These are phyloP conservation scores for Macrotrachela quadricornifera DNA, from an alignment of 1,140 invertebrate genomes.

Conservation along the genomic window DNA sequence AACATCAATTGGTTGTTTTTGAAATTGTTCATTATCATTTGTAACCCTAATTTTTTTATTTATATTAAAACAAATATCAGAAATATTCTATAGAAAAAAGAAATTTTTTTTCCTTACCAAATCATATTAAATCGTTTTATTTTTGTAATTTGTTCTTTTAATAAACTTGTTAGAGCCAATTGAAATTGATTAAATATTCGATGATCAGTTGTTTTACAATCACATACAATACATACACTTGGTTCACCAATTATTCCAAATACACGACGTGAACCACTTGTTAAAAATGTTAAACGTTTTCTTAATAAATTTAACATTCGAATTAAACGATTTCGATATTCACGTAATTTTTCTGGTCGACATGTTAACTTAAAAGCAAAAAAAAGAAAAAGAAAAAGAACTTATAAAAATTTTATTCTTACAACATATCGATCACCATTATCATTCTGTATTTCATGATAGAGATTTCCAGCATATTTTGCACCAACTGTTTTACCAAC, in stretches of 20 bases:
- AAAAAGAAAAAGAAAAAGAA: conserved; percentile 13
- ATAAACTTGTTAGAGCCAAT: conserved; percentile 19
- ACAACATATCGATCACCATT: not conserved
- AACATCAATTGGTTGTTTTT: conserved; percentile 19
- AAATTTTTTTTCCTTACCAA: conserved; percentile 16
- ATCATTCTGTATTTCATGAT: not conserved
- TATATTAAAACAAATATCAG: too few species aligned
- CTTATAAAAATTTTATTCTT: not conserved
- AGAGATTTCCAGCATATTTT: not conserved
- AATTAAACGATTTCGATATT: too few species aligned
- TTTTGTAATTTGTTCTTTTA: conserved; percentile 24
- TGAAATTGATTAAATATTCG: conserved; percentile 26
- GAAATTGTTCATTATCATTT: conserved; percentile 20
- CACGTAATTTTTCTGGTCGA: not conserved
- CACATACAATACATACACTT: conserved; percentile 16
- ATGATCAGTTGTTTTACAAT: conserved; percentile 22
- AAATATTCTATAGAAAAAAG: too few species aligned
- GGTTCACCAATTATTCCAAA: conserved; percentile 29
- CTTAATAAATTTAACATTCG: too few species aligned
- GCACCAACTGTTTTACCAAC: too few species aligned
- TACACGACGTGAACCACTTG: conserved; percentile 23
- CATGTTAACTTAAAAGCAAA: conserved; percentile 16
- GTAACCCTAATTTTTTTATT: conserved; percentile 12
- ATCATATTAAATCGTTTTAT: conserved; percentile 27
- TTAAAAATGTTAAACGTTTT: conserved; percentile 21